phyloP scores from a whole-genome alignment of 2,888 invertebrate species.

The Chloroclystis v-ata region DNA sequence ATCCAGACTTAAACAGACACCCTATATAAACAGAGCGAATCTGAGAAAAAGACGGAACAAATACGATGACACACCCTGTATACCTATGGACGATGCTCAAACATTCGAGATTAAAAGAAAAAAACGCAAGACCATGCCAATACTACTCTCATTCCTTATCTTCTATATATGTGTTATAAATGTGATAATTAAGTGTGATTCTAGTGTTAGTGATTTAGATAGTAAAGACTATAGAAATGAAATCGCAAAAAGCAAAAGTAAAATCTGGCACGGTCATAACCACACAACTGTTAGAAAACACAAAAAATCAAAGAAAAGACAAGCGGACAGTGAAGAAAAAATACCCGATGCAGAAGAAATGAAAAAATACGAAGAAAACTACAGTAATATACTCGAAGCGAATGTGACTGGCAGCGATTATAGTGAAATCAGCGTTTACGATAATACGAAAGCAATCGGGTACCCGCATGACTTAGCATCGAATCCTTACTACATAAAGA shows the following conservation, averaged over 20 bases:
- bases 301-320: slow-evolving; percentile 42
- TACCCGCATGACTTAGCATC: slow-evolving; percentile 60
- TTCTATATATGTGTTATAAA: slow-evolving; percentile 65
- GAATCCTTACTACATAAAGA: slow-evolving; percentile 59
- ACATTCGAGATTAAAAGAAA: slow-evolving; percentile 61
- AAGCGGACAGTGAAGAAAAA: slow-evolving; percentile 46
- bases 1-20: slow-evolving; percentile 42
- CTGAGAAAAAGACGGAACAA: slow-evolving; percentile 45
- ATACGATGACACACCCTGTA: slow-evolving; percentile 36
- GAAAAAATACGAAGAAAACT: slow-evolving; percentile 52
- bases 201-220: slow-evolving; percentile 63
- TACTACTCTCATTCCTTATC: slow-evolving; percentile 55
- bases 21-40: slow-evolving; percentile 44
- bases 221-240: slow-evolving; percentile 38
- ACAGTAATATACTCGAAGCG: slow-evolving; percentile 42
- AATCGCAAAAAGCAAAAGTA: slow-evolving; percentile 40
- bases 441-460: slow-evolving; percentile 53
- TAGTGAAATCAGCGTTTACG: slow-evolving; percentile 39
- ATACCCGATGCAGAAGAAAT: slow-evolving; percentile 46
- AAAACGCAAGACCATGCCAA: slow-evolving; percentile 34
- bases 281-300: slow-evolving; percentile 45
- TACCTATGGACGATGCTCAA: slow-evolving; percentile 66
- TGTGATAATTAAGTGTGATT: slow-evolving; percentile 74
- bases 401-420: slow-evolving; percentile 46
- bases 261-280: slow-evolving; percentile 39